Evolutionary conservation across 2,888 invertebrate genomes (phyloP), one percentile per base, ranked within the genome.

Genomic region (Hermodice carunculata): DNA sequence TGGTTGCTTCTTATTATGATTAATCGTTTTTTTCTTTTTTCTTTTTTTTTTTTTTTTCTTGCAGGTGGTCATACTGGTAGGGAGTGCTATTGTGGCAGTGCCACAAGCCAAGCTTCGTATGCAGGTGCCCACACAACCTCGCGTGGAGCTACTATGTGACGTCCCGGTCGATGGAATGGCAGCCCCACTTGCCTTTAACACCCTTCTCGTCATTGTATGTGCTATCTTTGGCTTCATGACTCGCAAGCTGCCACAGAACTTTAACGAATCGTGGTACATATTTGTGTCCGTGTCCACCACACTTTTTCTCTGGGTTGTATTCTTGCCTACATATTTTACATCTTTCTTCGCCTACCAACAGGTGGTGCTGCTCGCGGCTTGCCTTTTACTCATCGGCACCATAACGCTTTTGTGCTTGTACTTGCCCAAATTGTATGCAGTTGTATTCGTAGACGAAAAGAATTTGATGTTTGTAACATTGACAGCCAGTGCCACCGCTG

Each of bases 141-240:
- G 72, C 54, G 78, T 78, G 37, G 78, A 77, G 61, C 57, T 75
- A 49, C 67, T 67, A 54, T 81, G 79, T 64, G 66, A 72, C 28
- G 69, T 77, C 29, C 76, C 76, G 2, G 58, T 70, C 22, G 64
- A 59, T 1, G 73, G 74, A 34, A 66, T 81, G n/a, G 63, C 78
- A 26, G 54, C 74, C 1, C 75, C 79, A 0, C 68, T 80, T 8
- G 68, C 70, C 34, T 62, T 60, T 57, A 70, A 70, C 53, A 52
- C 68, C 31, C 17, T 46, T 52, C 24, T 68, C 31, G 43, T 70
- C 29, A 22, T 59, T 31, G 32, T 66, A 46, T 70, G 67, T 29
- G 61, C 70, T 8, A 34, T 52, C 37, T 48, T 58, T 40, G 70
- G 67, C 8, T 70, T 59, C 60, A 44, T 67, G 40, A 61, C 65